These are phyloP conservation scores for Balaeniceps rex DNA, from an alignment of 2,113 vertebrate species.

Conservation along the genomic window DNA sequence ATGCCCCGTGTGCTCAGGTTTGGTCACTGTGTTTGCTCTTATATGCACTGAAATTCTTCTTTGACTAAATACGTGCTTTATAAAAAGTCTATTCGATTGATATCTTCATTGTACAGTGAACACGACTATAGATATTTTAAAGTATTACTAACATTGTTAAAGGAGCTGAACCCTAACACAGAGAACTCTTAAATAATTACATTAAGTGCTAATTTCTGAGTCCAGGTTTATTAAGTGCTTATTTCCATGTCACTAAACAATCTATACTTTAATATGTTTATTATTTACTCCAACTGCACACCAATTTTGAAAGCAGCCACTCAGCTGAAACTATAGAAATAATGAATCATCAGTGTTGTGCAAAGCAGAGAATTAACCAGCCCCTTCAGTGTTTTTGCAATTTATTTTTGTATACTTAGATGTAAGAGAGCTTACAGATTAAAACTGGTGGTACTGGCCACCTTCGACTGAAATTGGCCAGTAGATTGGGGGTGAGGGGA, in stretches of 20 bases:
- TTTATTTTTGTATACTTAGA: neutral
- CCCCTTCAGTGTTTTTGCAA: neutral
- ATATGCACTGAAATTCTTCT: neutral
- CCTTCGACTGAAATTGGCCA: neutral
- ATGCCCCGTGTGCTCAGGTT: neutral
- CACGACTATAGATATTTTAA: neutral
- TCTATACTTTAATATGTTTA: neutral
- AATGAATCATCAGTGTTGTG: neutral
- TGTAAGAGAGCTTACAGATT: neutral
- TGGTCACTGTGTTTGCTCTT: neutral
- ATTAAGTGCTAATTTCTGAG: constrained; percentile 5
- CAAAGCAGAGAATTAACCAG: neutral
- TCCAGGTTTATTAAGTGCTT: constrained; percentile 16
- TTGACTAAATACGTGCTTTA: neutral
- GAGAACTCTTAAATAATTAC: neutral
- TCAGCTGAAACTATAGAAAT: constrained; percentile 8
- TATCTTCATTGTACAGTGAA: neutral
- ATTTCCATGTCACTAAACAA: neutral
- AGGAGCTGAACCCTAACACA: neutral
- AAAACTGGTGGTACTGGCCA: neutral
- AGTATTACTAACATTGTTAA: neutral
- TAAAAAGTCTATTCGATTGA: neutral
- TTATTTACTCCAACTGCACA: neutral
- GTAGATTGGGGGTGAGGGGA: neutral
- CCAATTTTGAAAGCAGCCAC: constrained; percentile 23